These are phyloP conservation scores for Diachrysia chrysitis DNA, from an alignment of 2,888 invertebrate genomes.

Conservation along the genomic window DNA sequence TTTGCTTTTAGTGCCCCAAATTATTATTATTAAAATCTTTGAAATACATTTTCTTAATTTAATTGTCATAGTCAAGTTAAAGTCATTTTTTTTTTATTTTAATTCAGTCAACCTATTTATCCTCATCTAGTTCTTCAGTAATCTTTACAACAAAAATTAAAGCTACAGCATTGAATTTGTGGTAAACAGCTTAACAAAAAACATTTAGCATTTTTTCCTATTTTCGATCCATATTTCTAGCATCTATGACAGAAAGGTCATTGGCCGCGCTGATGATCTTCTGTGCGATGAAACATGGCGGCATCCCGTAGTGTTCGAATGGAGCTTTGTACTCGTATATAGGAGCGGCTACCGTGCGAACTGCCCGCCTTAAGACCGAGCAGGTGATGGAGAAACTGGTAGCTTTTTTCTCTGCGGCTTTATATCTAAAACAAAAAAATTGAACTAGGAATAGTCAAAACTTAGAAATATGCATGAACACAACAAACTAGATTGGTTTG, in stretches of 20 bases:
- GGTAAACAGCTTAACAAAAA: not conserved
- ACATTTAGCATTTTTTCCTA: conserved; percentile 22
- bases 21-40: not conserved
- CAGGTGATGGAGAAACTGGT: conserved; percentile 59
- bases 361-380: conserved; percentile 68
- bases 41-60: not conserved
- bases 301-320: conserved; percentile 66
- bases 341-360: conserved; percentile 63
- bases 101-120: too few species aligned
- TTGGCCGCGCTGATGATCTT: conserved; percentile 66
- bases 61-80: not conserved
- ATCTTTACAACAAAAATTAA: not conserved
- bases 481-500: too few species aligned
- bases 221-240: conserved; percentile 40
- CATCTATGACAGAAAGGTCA: conserved; percentile 55
- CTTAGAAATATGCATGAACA: too few species aligned
- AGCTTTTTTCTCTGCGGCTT: conserved; percentile 66
- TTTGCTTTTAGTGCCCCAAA: not conserved
- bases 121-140: not conserved
- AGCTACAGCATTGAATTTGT: not conserved
- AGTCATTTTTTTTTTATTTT: too few species aligned
- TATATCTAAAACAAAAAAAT: conserved; percentile 64
- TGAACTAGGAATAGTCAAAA: too few species aligned
- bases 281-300: conserved; percentile 71
- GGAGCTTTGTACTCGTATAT: conserved; percentile 73